These are phyloP conservation scores for Podarcis siculus DNA, from an alignment of 2,797 vertebrate genomes.

Conservation along the genomic window DNA sequence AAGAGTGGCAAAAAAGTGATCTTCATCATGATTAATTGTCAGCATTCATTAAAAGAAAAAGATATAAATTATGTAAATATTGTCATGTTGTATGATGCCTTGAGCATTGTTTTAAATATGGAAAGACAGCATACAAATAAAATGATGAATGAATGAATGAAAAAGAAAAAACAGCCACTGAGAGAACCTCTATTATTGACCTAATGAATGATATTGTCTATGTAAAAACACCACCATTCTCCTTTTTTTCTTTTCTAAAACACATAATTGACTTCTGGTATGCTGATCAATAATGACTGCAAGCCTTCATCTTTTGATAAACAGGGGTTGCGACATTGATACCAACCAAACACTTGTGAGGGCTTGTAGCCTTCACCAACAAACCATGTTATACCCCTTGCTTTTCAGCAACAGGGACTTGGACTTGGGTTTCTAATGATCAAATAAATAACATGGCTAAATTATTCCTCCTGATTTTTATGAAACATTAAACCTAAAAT, in stretches of 20 bases:
- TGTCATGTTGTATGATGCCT: too few relatives aligned
- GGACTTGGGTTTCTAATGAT: slow-evolving; percentile 56
- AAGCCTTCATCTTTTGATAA: neutral
- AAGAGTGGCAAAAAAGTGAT: slow-evolving; percentile 41
- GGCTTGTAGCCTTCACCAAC: neutral
- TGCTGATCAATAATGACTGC: neutral
- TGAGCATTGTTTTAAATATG: too few relatives aligned
- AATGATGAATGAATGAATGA: too few relatives aligned
- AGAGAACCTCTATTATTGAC: slow-evolving; percentile 47
- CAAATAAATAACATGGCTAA: slow-evolving; percentile 20
- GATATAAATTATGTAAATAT: too few relatives aligned
- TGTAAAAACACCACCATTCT: neutral
- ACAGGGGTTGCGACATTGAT: neutral
- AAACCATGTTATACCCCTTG: slow-evolving; percentile 46
- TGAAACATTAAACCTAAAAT: slow-evolving; percentile 21
- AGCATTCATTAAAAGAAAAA: slow-evolving; percentile 46
- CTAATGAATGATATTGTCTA: neutral
- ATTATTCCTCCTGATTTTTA: slow-evolving; percentile 25
- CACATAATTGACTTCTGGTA: neutral
- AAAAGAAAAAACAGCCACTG: slow-evolving; percentile 43
- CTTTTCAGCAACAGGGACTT: slow-evolving; percentile 33
- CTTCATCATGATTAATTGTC: slow-evolving; percentile 28
- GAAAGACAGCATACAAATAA: too few relatives aligned
- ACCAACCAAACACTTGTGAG: neutral
- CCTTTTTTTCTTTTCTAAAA: neutral